Evolutionary conservation across 2,888 invertebrate species (phyloP).

Genomic region (Pomacea canaliculata): DNA sequence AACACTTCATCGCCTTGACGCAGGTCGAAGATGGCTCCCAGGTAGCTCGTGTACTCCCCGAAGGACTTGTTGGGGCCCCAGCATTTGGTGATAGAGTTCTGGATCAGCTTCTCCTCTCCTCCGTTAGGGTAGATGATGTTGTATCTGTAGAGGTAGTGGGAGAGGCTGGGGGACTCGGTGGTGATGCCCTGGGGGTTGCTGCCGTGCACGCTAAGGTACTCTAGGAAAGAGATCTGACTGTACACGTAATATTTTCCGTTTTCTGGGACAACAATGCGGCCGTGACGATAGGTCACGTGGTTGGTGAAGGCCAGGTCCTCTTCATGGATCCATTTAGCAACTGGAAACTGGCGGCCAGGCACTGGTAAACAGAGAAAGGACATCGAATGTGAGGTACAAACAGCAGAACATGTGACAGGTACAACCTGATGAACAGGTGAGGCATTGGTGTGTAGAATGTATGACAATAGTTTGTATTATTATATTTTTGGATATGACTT

Average conservation of each 20-base stretch:
- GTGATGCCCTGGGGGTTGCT: constrained; percentile 1
- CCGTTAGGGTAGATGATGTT: constrained; percentile 61
- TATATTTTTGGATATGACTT: no score
- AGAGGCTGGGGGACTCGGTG: constrained; percentile 42
- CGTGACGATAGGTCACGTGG: constrained; percentile 52
- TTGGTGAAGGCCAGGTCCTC: constrained; percentile 59
- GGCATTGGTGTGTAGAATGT: no score
- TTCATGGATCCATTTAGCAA: constrained; percentile 54
- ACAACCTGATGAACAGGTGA: neutral
- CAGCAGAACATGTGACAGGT: neutral
- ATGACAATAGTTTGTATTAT: no score
- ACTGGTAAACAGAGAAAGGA: constrained; percentile 32
- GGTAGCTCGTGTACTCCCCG: constrained; percentile 61
- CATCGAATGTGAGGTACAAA: neutral
- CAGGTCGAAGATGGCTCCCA: constrained; percentile 62
- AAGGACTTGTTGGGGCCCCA: constrained; percentile 56
- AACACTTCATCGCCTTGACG: constrained; percentile 60
- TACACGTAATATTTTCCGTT: constrained; percentile 61
- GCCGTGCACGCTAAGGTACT: constrained; percentile 41
- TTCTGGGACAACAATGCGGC: constrained; percentile 57
- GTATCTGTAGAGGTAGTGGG: constrained; percentile 57
- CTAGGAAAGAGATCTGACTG: constrained; percentile 58
- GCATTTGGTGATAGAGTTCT: constrained; percentile 62
- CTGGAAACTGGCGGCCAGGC: constrained; percentile 54
- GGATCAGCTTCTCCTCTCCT: constrained; percentile 59